Evolutionary conservation across 1,140 invertebrate genomes (phyloP), one percentile per base, ranked within the genome.

Genomic region (Pollicipes pollicipes): DNA sequence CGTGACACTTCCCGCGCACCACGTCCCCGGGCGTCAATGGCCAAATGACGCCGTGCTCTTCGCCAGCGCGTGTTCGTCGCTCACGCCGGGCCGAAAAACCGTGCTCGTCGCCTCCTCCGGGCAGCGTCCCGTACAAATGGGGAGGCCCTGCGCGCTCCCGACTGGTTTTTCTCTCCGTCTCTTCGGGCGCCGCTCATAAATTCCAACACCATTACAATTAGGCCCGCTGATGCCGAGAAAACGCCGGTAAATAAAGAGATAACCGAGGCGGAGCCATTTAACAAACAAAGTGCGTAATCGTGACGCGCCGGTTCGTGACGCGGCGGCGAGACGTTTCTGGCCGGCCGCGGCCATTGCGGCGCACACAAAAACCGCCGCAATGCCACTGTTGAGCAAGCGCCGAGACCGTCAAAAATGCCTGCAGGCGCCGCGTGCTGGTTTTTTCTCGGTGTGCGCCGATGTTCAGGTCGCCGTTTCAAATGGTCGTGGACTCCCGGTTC

Each of bases 201-300:
- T 21, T 10, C 45, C 45, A 21, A 58, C 45, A 58, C 45, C 45
- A 58, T 58, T 58, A 58, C 45, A 58, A 58, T 58, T 58, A 58
- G 45, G 45, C 45, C 45, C 45, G 45, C 17, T 21, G 45, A 21
- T n/a, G 45, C 45, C 45, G 45, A 58, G 45, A 58, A 58, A 58
- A 58, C 45, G 45, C 45, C 45, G 45, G 45, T 58, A 58, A 58
- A 58, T 58, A 58, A 58, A 58, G 45, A 58, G 45, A 58, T 58
- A 58, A 58, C 24, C 24, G 45, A 58, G 45, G 13, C 45, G 45
- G 17, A 10, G 45, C 45, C 45, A 58, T 58, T 58, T 58, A 58
- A 58, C 45, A 58, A 58, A 58, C 45, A 58, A 58, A 58, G 13
- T 58, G 45, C 45, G 45, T 58, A 58, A 58, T 58, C 45, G 45